Evolutionary conservation across 2,113 vertebrate genomes (phyloP).

Genomic region (Merops nubicus): DNA sequence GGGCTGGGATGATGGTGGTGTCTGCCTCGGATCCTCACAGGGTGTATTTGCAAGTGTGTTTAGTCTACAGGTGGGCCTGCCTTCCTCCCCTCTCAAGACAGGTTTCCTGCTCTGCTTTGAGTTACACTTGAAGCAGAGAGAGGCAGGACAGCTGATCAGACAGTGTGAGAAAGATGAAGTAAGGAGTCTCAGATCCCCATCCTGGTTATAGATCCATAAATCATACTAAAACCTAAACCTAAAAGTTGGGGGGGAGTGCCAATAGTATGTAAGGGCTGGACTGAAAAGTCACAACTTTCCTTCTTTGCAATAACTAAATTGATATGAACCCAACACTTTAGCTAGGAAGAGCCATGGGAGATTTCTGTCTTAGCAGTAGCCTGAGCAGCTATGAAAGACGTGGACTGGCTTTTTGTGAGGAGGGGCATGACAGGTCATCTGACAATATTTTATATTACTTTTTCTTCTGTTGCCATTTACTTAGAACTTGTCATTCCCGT

Average conservation of each 20-base stretch:
- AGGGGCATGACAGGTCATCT: background rate
- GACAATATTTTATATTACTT: background rate
- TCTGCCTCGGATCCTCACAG: background rate
- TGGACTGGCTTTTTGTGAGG: background rate
- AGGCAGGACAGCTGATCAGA: background rate
- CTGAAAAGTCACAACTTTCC: background rate
- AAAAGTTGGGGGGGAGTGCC: background rate
- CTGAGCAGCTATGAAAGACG: background rate
- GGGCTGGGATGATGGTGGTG: background rate
- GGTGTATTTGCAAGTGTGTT: fast-evolving
- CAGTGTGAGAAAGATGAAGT: background rate
- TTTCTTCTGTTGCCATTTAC: background rate
- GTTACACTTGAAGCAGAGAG: background rate
- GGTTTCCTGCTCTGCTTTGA: background rate
- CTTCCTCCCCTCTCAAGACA: background rate
- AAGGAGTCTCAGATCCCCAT: background rate
- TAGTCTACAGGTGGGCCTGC: background rate
- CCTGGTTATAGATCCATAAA: background rate
- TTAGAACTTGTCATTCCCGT: background rate
- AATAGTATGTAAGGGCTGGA: background rate
- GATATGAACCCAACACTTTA: background rate
- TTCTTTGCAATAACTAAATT: background rate
- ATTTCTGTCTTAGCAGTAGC: background rate
- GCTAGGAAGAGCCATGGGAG: background rate
- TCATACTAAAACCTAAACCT: too few species aligned